Evolutionary conservation across 1,140 invertebrate species (phyloP).

Genomic region (Aphidius ervi): DNA sequence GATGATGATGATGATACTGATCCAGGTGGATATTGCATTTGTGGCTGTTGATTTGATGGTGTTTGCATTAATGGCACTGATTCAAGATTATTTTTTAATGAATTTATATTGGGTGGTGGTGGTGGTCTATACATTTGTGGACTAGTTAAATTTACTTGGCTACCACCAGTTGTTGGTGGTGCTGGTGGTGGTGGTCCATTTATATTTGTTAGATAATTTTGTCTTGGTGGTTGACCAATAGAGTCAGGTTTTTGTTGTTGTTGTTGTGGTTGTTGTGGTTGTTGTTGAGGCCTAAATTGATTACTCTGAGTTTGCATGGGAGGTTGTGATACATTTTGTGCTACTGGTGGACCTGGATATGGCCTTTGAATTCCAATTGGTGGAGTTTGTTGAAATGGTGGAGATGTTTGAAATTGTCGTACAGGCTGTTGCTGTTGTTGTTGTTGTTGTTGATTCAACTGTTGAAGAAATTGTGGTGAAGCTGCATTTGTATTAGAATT

Average conservation of each 20-base stretch:
- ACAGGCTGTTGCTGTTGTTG: constrained; percentile 19
- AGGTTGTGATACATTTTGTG: neutral
- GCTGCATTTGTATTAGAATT: too few species aligned
- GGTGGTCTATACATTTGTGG: constrained; percentile 34
- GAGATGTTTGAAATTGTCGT: neutral
- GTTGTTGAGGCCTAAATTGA: neutral
- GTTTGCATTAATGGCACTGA: too few species aligned
- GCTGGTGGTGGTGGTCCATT: neutral
- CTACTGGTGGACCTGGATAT: neutral
- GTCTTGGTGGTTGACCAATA: constrained; percentile 21
- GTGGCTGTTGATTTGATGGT: neutral
- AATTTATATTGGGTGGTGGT: neutral
- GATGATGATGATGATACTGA: too few species aligned
- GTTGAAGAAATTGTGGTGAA: too few species aligned
- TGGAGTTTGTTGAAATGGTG: constrained; percentile 3
- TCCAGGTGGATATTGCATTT: constrained; percentile 27
- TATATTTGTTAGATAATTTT: constrained; percentile 6
- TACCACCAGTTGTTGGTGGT: constrained; percentile 20
- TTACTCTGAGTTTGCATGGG: neutral
- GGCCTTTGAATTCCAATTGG: neutral
- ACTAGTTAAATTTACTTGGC: constrained; percentile 36
- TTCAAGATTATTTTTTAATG: neutral
- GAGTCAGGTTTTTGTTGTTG: neutral
- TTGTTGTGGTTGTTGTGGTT: neutral
- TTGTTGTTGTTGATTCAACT: constrained; percentile 13